Conservation (phyloP, 1,140 invertebrate species). For the Steinernema feltiae region DNA sequence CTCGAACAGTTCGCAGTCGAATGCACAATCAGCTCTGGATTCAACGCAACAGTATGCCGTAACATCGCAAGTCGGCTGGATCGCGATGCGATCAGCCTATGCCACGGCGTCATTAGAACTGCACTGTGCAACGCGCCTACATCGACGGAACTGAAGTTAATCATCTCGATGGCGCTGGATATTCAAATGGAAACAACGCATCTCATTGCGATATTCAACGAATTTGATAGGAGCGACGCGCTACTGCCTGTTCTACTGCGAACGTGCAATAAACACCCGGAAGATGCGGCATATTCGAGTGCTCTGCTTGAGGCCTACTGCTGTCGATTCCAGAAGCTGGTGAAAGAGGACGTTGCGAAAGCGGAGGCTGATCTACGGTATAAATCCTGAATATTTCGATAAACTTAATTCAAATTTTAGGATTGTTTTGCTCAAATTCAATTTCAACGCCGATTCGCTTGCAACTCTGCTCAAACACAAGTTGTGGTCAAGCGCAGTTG, state of each 20-base stretch:
- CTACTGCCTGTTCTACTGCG: background rate
- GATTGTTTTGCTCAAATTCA: background rate
- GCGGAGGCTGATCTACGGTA: background rate
- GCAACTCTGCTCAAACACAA: background rate
- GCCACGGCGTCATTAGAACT: background rate
- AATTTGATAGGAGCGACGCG: background rate
- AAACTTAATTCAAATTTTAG: background rate
- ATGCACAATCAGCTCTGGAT: slow-evolving; percentile 2
- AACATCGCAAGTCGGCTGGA: background rate
- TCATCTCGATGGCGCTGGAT: background rate
- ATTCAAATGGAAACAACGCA: background rate
- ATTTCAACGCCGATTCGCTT: background rate
- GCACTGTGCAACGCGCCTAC: background rate
- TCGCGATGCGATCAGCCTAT: background rate
- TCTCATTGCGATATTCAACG: slow-evolving; percentile 3
- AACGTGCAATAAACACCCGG: background rate
- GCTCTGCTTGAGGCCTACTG: background rate
- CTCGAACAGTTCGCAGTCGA: background rate
- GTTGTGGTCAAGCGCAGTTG: background rate
- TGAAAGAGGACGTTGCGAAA: background rate
- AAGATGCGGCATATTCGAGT: background rate
- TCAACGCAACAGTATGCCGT: background rate
- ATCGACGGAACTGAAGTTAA: background rate
- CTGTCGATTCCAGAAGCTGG: background rate
- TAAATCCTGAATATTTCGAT: background rate